phyloP scores from a whole-genome alignment of 2,888 invertebrate species.

The Folsomia candida region DNA sequence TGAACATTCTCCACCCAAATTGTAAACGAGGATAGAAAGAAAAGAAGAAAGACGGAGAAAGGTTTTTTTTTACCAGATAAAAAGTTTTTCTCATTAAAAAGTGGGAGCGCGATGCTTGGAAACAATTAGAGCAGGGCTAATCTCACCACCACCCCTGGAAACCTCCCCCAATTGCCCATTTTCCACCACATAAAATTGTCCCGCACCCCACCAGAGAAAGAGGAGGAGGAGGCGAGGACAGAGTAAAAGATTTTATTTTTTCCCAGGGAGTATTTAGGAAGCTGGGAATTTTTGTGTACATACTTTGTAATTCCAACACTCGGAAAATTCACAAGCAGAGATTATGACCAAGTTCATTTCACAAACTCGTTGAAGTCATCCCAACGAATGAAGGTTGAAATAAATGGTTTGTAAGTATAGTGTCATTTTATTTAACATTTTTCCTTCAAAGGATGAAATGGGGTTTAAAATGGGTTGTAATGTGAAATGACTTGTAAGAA shows the following conservation, averaged over 20 bases:
- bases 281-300: background rate
- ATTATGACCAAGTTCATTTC: background rate
- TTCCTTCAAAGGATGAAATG: background rate
- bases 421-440: background rate
- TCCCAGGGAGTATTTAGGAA: background rate
- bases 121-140: constrained; percentile 5
- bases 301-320: no score
- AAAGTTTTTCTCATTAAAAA: constrained; percentile 7
- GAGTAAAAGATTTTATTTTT: background rate
- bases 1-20: background rate
- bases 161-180: background rate
- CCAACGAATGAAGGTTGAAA: background rate
- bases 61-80: background rate
- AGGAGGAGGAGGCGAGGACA: no score
- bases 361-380: background rate
- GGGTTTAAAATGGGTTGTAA: background rate
- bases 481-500: background rate
- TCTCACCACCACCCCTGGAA: background rate
- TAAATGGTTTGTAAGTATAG: background rate
- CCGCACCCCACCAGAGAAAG: background rate
- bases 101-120: background rate
- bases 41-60: background rate
- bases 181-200: constrained; percentile 2
- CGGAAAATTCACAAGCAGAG: background rate
- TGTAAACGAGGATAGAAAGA: background rate